Percentiles rank a stretch among this genome's conserved stretches.
Conservation (phyloP, 2,113 vertebrate species). For the Trinectes maculatus region DNA sequence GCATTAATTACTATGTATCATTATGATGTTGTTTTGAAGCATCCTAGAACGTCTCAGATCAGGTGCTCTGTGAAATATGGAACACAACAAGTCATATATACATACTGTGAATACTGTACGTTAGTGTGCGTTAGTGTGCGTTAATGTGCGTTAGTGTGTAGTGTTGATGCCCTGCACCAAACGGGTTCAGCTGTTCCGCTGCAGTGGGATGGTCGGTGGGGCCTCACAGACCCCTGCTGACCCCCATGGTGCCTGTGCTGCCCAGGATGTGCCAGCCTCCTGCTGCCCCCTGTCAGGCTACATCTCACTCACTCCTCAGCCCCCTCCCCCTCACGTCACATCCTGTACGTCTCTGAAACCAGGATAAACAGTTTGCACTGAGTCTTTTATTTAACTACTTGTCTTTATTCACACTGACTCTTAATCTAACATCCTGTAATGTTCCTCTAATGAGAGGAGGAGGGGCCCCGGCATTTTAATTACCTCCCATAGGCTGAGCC, state of each 20-base stretch:
- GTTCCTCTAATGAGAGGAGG: conserved; percentile 3
- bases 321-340: conserved; percentile 75
- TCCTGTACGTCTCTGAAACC: conserved; percentile 89
- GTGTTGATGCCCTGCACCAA: background rate
- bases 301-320: conserved; percentile 85
- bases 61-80: background rate
- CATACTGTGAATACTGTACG: background rate
- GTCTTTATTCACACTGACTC: conserved; percentile 35
- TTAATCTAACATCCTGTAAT: conserved; percentile 16
- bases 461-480: no score
- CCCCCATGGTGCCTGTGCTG: conserved; percentile 71
- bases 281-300: conserved; percentile 83
- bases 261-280: conserved; percentile 82
- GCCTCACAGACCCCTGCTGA: conserved; percentile 58
- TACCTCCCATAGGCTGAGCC: background rate
- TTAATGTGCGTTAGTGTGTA: no score
- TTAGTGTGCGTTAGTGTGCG: no score
- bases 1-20: conserved; percentile 4
- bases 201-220: conserved; percentile 44
- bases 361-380: conserved; percentile 70
- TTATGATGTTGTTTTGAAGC: conserved; percentile 5
- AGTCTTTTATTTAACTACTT: conserved; percentile 42
- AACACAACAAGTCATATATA: background rate
- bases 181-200: conserved; percentile 30
- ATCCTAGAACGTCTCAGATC: background rate